Conservation (phyloP, 2,888 invertebrate species). For the Leptura quadrifasciata region DNA sequence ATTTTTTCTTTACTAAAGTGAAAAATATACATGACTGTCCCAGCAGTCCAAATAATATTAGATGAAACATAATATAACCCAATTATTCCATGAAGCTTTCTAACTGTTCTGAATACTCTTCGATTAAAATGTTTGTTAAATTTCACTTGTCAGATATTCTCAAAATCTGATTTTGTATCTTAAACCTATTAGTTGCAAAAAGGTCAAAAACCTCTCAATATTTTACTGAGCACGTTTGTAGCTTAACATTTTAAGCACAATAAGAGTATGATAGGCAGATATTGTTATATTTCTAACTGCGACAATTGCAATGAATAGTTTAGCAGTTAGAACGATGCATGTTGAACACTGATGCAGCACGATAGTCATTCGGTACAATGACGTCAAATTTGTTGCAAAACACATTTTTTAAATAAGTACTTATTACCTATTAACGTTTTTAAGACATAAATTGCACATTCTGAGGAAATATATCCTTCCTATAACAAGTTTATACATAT, state of each 20-base stretch:
- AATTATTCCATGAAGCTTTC: background rate
- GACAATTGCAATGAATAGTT: background rate
- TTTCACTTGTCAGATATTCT: background rate
- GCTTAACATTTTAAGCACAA: background rate
- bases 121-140: constrained; percentile 11
- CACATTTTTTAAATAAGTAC: background rate
- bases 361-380: background rate
- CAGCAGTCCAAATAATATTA: too few species aligned
- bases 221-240: background rate
- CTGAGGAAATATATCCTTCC: background rate
- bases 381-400: background rate
- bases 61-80: background rate
- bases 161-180: background rate
- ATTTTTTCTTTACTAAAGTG: too few species aligned
- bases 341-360: background rate
- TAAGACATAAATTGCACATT: background rate
- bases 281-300: background rate
- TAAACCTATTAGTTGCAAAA: background rate
- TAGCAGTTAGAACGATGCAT: background rate
- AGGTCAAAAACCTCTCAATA: background rate
- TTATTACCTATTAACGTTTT: background rate
- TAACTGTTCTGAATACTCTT: background rate
- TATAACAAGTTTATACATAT: constrained; percentile 4
- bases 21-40: too few species aligned
- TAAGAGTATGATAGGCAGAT: background rate